These are phyloP conservation scores for Tiliqua scincoides DNA, from an alignment of 2,113 vertebrate genomes.

Conservation along the genomic window DNA sequence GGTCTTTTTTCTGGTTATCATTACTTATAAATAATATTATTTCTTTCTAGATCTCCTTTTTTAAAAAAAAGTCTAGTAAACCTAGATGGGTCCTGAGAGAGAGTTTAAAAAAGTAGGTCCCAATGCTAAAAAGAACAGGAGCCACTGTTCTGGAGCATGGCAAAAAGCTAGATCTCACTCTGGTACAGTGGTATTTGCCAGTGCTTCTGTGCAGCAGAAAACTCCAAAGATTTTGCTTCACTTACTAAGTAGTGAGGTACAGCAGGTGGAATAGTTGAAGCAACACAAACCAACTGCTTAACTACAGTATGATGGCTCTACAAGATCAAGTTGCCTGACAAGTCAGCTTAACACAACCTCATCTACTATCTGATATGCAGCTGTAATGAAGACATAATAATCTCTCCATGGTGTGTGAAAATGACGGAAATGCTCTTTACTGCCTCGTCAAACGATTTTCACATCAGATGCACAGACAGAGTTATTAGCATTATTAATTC, in stretches of 20 bases:
- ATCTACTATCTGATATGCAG: not conserved
- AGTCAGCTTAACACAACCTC: not conserved
- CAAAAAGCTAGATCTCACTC: not conserved
- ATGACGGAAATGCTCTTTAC: not conserved
- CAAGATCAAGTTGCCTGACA: not conserved
- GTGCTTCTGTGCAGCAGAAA: not conserved
- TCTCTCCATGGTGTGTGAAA: not conserved
- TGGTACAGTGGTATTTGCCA: not conserved
- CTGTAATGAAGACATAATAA: not conserved
- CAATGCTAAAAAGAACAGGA: too few species aligned
- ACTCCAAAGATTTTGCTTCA: not conserved
- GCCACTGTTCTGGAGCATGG: not conserved
- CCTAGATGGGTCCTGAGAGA: too few species aligned
- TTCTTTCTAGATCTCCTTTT: too few species aligned
- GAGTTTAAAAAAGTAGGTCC: too few species aligned
- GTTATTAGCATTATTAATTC: not conserved
- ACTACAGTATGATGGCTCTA: not conserved
- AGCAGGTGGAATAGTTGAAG: not conserved
- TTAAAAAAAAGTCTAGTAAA: too few species aligned
- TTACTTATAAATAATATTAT: too few species aligned
- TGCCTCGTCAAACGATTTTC: not conserved
- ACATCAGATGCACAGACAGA: not conserved
- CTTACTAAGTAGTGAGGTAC: not conserved
- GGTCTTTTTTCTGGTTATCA: too few species aligned
- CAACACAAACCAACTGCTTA: not conserved